A percentile compares a stretch with the other conserved stretches of the same genome.
These are phyloP conservation scores for Vipera latastei DNA, from an alignment of 2,797 vertebrate species.

Conservation along the genomic window DNA sequence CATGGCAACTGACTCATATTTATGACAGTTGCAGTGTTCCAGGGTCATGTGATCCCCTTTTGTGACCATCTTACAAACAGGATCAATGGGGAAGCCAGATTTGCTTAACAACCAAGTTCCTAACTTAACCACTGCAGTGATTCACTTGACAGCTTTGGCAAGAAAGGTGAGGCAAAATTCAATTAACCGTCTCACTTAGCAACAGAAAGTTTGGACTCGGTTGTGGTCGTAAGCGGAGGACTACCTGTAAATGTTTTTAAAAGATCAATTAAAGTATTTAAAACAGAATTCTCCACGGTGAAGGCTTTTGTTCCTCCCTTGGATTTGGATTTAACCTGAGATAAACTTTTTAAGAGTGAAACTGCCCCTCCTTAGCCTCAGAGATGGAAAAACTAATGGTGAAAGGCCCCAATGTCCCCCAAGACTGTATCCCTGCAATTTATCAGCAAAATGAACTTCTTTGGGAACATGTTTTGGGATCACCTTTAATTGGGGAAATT, in stretches of 20 bases:
- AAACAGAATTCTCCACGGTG: not conserved
- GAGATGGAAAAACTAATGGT: too few species aligned
- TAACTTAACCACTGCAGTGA: not conserved
- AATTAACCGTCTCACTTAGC: too few species aligned
- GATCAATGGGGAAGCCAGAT: too few species aligned
- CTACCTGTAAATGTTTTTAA: not conserved
- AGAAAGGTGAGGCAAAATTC: not conserved
- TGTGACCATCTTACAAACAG: not conserved
- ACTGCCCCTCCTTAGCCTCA: not conserved
- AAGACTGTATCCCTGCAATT: not conserved
- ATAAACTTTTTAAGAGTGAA: not conserved
- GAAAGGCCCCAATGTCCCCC: too few species aligned
- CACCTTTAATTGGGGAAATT: not conserved
- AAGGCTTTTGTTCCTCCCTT: not conserved
- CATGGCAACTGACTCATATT: not conserved
- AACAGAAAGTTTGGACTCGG: too few species aligned
- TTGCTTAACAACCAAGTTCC: too few species aligned
- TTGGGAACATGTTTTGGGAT: not conserved
- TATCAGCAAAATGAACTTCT: not conserved
- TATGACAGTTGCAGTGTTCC: not conserved
- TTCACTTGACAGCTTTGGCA: not conserved
- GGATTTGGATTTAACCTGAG: not conserved
- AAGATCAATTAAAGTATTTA: not conserved
- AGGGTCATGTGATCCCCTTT: not conserved
- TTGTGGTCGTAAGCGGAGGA: too few species aligned